These are phyloP conservation scores for Xestia c-nigrum DNA, from an alignment of 2,888 invertebrate genomes.

Conservation along the genomic window DNA sequence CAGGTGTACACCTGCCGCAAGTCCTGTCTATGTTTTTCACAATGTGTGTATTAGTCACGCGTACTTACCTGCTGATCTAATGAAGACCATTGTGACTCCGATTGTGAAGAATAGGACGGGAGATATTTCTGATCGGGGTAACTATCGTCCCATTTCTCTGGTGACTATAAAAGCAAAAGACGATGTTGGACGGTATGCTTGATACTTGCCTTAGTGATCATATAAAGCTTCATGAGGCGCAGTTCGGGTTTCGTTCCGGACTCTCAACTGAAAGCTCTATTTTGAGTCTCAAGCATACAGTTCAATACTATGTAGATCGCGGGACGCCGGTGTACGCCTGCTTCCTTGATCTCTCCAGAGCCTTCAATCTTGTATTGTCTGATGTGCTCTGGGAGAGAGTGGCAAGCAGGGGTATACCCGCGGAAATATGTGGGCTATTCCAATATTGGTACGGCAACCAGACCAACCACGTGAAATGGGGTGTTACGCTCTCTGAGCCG, in stretches of 20 bases:
- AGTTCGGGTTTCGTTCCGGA: slow-evolving; percentile 5
- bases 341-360: too few species aligned
- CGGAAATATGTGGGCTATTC: too few species aligned
- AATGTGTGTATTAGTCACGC: too few species aligned
- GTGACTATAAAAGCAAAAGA: background rate
- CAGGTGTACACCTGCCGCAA: too few species aligned
- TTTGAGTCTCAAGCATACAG: background rate
- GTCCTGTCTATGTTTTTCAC: too few species aligned
- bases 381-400: too few species aligned
- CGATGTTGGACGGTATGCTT: slow-evolving; percentile 3
- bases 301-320: background rate
- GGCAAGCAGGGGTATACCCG: too few species aligned
- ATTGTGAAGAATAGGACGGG: slow-evolving; percentile 12
- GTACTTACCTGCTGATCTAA: background rate
- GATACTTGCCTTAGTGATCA: background rate
- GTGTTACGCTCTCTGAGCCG: too few species aligned
- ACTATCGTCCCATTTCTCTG: slow-evolving; percentile 6
- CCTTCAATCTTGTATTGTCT: too few species aligned
- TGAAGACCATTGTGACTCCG: background rate
- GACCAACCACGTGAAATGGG: too few species aligned
- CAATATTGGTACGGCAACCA: too few species aligned
- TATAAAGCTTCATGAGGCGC: background rate
- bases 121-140: background rate
- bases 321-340: too few species aligned
- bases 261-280: background rate